Evolutionary conservation across 2,888 invertebrate species (phyloP).

Genomic region (Drosophila borborema): DNA sequence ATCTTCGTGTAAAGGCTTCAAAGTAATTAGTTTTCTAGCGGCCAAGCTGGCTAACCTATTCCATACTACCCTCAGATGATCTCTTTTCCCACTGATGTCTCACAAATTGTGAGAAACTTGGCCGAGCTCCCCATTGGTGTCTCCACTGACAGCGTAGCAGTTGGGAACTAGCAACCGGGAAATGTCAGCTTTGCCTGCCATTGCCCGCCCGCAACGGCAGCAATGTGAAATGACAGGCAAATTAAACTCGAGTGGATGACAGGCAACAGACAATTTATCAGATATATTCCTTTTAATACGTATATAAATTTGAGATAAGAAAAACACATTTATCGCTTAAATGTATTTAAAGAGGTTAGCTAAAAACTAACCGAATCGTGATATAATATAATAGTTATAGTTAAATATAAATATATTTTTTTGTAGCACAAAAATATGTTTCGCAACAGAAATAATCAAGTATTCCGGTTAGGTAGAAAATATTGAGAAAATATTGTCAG

Average conservation of each 20-base stretch:
- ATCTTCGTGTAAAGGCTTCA: constrained; percentile 73
- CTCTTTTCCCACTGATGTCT: constrained; percentile 68
- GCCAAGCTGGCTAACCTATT: constrained; percentile 34
- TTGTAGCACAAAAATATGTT: not conserved
- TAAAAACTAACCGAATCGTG: not conserved
- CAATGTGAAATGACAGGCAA: constrained; percentile 66
- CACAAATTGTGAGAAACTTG: constrained; percentile 64
- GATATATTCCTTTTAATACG: constrained; percentile 42
- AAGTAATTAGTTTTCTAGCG: constrained; percentile 74
- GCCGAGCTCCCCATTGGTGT: constrained; percentile 7
- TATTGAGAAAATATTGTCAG: constrained; percentile 2
- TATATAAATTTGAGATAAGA: constrained; percentile 7
- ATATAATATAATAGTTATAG: too few relatives aligned
- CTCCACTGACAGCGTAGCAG: constrained; percentile 46
- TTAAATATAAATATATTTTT: too few relatives aligned
- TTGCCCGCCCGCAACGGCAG: constrained; percentile 1
- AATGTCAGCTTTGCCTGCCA: constrained; percentile 66
- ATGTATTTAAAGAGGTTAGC: not conserved
- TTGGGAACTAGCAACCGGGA: constrained; percentile 45
- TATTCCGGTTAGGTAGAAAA: not conserved
- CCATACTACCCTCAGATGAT: constrained; percentile 12
- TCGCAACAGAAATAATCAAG: not conserved
- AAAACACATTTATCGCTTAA: not conserved
- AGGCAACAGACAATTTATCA: constrained; percentile 71
- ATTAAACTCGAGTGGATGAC: constrained; percentile 73